These are phyloP conservation scores for Noctua pronuba DNA, from an alignment of 2,888 invertebrate species.

Conservation along the genomic window DNA sequence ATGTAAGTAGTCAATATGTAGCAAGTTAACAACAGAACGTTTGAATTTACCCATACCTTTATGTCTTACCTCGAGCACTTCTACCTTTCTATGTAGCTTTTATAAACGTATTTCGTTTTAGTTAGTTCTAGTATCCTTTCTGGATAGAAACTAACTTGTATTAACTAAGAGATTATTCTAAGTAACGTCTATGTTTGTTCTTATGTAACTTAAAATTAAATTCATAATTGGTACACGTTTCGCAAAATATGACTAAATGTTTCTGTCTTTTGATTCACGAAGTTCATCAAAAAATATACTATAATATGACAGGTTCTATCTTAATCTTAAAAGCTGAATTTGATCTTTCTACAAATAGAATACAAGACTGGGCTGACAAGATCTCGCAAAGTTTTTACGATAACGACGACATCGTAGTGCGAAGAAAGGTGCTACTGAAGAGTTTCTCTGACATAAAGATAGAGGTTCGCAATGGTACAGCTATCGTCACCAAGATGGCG, in stretches of 20 bases:
- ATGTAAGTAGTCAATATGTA: conserved; percentile 74
- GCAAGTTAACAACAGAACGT: neutral
- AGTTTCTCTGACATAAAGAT: conserved; percentile 79
- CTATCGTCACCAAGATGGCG: conserved; percentile 82
- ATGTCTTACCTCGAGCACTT: neutral
- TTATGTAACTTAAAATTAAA: conserved; percentile 3
- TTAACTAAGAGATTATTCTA: neutral
- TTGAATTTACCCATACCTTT: too few species aligned
- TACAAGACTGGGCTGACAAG: conserved; percentile 82
- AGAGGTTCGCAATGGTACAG: conserved; percentile 79
- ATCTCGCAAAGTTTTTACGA: conserved; percentile 78
- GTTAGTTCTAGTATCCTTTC: too few species aligned
- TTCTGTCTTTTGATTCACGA: neutral
- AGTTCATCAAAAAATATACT: neutral
- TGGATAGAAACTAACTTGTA: neutral
- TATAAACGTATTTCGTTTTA: neutral
- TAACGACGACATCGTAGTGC: conserved; percentile 80
- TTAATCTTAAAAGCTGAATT: neutral
- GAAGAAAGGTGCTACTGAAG: conserved; percentile 76
- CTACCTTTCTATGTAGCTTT: neutral
- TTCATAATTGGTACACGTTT: neutral
- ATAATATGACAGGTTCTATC: neutral
- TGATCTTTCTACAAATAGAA: conserved; percentile 66
- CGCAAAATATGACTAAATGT: neutral
- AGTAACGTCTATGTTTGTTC: neutral